These are phyloP conservation scores for Orbicella faveolata DNA, from an alignment of 64 coral and sea anemone genomes.

Conservation along the genomic window DNA sequence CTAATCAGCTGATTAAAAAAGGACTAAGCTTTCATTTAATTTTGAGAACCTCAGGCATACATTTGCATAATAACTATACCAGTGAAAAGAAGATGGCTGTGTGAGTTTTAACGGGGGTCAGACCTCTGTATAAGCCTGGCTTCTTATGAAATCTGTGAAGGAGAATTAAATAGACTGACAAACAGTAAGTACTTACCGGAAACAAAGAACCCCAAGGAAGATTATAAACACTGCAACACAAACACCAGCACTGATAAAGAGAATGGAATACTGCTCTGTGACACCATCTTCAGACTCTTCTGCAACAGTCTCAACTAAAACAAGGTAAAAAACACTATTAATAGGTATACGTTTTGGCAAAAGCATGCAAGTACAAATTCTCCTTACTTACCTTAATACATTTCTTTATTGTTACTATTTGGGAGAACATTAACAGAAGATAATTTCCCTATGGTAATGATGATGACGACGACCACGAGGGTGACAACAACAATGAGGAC, in stretches of 20 bases:
- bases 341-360: background rate
- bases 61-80: no score
- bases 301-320: slow-evolving; percentile 16
- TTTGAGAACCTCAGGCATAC: no score
- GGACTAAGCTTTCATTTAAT: no score
- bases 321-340: slow-evolving; percentile 10
- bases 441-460: no score
- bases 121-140: no score
- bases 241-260: slow-evolving; percentile 82
- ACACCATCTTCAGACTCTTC: slow-evolving; percentile 15
- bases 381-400: background rate
- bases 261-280: slow-evolving; percentile 61
- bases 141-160: background rate
- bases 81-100: no score
- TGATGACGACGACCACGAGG: no score
- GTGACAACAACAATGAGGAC: no score
- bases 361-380: background rate
- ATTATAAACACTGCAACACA: slow-evolving; percentile 77
- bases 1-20: no score
- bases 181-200: slow-evolving; percentile 48
- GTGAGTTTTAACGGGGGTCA: no score
- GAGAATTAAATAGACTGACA: background rate
- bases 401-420: no score
- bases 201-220: slow-evolving; percentile 60
- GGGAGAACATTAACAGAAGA: no score